phyloP scores from a whole-genome alignment of 2,888 invertebrate genomes.

The Cancer borealis region DNA sequence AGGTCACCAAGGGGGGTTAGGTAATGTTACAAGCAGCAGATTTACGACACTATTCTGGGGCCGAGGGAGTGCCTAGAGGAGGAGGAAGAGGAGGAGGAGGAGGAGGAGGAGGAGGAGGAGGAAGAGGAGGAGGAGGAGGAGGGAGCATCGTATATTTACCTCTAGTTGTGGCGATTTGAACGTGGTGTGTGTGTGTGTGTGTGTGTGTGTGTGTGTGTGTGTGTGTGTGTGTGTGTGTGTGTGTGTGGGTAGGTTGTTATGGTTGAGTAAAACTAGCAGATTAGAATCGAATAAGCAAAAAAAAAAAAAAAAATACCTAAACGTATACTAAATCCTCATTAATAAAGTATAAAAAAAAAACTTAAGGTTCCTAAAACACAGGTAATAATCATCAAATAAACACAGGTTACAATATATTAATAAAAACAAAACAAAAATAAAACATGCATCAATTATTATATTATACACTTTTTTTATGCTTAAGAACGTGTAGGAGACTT shows the following conservation, averaged over 20 bases:
- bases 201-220: background rate
- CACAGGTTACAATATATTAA: background rate
- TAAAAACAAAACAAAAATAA: background rate
- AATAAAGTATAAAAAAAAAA: background rate
- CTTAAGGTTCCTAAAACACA: background rate
- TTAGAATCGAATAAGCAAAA: background rate
- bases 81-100: background rate
- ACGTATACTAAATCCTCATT: background rate
- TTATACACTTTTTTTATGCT: background rate
- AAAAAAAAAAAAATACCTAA: background rate
- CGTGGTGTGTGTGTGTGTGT: background rate
- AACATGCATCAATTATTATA: background rate
- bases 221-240: too few relatives aligned
- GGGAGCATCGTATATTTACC: background rate
- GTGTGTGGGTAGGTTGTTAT: background rate
- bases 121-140: background rate
- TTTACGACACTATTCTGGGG: background rate
- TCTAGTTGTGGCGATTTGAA: background rate
- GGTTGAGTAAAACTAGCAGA: background rate
- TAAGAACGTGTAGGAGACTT: background rate
- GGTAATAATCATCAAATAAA: too few relatives aligned
- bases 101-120: background rate
- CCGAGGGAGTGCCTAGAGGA: background rate
- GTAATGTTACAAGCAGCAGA: background rate
- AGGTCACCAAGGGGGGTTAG: slow-evolving; percentile 5